phyloP scores from a whole-genome alignment of 2,113 vertebrate species.

The Butorides virescens region DNA sequence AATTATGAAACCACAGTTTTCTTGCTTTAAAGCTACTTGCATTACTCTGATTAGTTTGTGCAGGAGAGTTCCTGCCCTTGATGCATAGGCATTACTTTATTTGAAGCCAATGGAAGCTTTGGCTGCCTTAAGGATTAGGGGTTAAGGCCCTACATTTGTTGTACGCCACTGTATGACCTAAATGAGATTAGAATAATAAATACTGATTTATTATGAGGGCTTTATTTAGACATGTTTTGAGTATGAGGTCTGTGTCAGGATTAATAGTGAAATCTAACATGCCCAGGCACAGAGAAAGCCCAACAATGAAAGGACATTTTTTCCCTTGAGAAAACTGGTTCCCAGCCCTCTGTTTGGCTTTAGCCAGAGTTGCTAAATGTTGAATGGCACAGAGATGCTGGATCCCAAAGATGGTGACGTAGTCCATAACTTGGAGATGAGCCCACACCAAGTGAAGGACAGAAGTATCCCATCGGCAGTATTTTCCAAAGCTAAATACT shows the following conservation, averaged over 20 bases:
- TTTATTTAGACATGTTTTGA: constrained; percentile 58
- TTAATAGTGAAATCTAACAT: constrained; percentile 50
- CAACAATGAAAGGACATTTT: constrained; percentile 23
- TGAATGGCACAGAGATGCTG: not conserved
- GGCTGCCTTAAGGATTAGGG: constrained; percentile 20
- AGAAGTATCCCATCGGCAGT: not conserved
- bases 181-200: constrained; percentile 68
- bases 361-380: not conserved
- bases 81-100: not conserved
- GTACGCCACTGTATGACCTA: constrained; percentile 50
- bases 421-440: not conserved
- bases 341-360: constrained; percentile 34
- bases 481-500: not conserved
- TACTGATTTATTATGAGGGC: constrained; percentile 55
- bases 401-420: constrained; percentile 17
- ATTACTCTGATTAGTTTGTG: not conserved
- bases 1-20: not conserved
- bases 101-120: constrained; percentile 18
- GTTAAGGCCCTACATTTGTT: constrained; percentile 30
- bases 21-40: not conserved
- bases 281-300: constrained; percentile 30
- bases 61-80: not conserved
- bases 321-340: constrained; percentile 58
- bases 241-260: constrained; percentile 43
- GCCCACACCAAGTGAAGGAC: not conserved